Percentiles rank a stretch among this genome's conserved stretches.
phyloP scores from a whole-genome alignment of 2,113 vertebrate species.

The Pomatostomus ruficeps region DNA sequence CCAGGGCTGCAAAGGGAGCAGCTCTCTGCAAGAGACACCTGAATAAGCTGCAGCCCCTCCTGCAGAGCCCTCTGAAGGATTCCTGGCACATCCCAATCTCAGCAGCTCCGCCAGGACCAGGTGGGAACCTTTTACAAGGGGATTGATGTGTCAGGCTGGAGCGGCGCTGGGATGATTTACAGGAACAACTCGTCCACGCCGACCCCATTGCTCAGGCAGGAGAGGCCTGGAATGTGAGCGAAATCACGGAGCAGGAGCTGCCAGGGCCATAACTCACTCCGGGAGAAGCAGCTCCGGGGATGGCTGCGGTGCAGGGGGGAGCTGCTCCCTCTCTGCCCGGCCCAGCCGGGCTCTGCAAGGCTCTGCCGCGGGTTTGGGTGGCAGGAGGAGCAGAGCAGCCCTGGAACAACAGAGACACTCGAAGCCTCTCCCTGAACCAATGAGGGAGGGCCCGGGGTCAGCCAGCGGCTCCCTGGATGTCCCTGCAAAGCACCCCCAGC shows the following conservation, averaged over 20 bases:
- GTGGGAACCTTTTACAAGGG: conserved; percentile 17
- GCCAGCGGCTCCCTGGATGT: neutral
- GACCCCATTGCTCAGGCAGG: conserved; percentile 27
- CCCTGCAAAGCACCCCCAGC: neutral
- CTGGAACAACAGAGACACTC: neutral
- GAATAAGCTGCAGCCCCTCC: neutral
- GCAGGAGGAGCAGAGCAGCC: neutral
- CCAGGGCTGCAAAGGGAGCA: neutral
- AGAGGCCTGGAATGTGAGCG: conserved; percentile 15
- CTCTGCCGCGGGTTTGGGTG: neutral
- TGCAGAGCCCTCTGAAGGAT: neutral
- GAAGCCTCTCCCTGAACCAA: neutral
- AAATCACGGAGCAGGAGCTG: conserved; percentile 36
- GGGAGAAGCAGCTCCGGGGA: neutral
- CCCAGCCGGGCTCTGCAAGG: neutral
- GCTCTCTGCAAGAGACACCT: neutral
- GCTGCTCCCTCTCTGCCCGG: neutral
- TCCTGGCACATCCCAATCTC: neutral
- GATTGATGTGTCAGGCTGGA: conserved; percentile 51
- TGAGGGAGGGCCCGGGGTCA: too few relatives aligned
- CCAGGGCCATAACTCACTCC: conserved; percentile 15
- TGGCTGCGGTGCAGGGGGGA: neutral
- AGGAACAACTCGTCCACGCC: neutral
- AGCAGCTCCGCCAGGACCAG: neutral
- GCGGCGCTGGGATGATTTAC: conserved; percentile 27